A percentile compares a stretch with the other conserved stretches of the same genome.
These are phyloP conservation scores for Heterocephalus glaber DNA, from an alignment of 2,113 vertebrate genomes.

Conservation along the genomic window DNA sequence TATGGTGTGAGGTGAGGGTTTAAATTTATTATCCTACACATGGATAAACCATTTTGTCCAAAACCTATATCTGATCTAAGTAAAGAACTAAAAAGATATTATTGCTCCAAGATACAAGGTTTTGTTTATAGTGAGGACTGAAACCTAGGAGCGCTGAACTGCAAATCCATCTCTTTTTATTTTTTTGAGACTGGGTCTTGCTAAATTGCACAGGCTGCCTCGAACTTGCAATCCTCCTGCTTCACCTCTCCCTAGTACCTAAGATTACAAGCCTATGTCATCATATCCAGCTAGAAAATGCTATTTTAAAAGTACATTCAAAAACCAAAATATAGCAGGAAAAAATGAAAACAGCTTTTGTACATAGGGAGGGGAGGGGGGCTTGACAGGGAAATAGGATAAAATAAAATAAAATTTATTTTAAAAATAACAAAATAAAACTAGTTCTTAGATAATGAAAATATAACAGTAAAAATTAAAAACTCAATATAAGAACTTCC, in stretches of 20 bases:
- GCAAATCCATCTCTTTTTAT: too few species aligned
- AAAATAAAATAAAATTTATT: too few species aligned
- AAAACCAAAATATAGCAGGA: neutral
- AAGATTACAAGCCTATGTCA: too few species aligned
- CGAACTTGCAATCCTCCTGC: too few species aligned
- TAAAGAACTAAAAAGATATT: neutral
- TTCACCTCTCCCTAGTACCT: too few species aligned
- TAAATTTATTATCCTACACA: neutral
- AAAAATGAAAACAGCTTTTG: too few species aligned
- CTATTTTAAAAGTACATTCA: neutral
- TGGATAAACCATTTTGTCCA: neutral
- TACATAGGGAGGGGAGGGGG: too few species aligned
- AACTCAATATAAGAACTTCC: neutral
- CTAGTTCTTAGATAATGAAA: neutral
- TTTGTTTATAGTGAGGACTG: too few species aligned
- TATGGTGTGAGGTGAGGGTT: neutral
- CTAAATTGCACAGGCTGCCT: too few species aligned
- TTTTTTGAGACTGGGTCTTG: too few species aligned
- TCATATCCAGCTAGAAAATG: neutral
- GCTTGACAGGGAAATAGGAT: too few species aligned
- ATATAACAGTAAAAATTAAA: neutral
- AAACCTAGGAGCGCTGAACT: too few species aligned
- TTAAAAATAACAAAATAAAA: neutral
- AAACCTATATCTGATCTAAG: neutral
- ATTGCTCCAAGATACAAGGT: neutral